Conservation (phyloP, 2,888 invertebrate species). For the Agrochola lychnidis region DNA sequence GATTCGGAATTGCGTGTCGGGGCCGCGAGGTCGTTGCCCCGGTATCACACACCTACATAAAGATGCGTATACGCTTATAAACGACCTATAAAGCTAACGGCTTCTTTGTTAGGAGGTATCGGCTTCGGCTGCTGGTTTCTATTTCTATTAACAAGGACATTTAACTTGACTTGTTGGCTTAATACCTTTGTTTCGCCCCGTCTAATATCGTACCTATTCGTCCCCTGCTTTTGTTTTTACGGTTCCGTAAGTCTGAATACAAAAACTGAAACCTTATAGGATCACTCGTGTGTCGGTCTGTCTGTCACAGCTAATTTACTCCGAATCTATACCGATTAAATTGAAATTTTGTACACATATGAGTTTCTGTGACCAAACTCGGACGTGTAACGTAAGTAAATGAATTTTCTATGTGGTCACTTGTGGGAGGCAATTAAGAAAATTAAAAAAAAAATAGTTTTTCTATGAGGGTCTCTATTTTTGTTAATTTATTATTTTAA, state of each 20-base stretch:
- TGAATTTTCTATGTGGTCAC: too few species aligned
- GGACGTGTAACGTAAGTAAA: too few species aligned
- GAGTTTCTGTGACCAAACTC: too few species aligned
- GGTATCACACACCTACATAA: constrained; percentile 59
- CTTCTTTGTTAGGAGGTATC: constrained; percentile 65
- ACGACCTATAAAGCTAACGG: constrained; percentile 64
- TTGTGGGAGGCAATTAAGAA: too few species aligned
- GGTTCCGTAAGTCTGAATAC: background rate
- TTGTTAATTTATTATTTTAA: too few species aligned
- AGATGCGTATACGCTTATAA: constrained; percentile 67
- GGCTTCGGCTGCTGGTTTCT: constrained; percentile 60
- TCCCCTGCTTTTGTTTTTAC: constrained; percentile 22
- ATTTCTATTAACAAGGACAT: constrained; percentile 74
- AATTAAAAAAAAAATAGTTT: too few species aligned
- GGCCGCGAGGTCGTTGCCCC: constrained; percentile 63
- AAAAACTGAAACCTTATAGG: background rate
- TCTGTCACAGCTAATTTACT: background rate
- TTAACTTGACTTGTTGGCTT: constrained; percentile 70
- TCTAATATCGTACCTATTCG: constrained; percentile 69
- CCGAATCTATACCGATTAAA: too few species aligned
- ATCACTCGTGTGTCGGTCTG: background rate
- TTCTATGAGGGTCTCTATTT: too few species aligned
- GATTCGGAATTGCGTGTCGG: constrained; percentile 68
- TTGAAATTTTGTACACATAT: too few species aligned
- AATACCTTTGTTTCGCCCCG: constrained; percentile 59